Percentiles rank a stretch among this genome's conserved stretches.
Conservation (phyloP, 2,888 invertebrate genomes). For the Dendrolimus pini region DNA sequence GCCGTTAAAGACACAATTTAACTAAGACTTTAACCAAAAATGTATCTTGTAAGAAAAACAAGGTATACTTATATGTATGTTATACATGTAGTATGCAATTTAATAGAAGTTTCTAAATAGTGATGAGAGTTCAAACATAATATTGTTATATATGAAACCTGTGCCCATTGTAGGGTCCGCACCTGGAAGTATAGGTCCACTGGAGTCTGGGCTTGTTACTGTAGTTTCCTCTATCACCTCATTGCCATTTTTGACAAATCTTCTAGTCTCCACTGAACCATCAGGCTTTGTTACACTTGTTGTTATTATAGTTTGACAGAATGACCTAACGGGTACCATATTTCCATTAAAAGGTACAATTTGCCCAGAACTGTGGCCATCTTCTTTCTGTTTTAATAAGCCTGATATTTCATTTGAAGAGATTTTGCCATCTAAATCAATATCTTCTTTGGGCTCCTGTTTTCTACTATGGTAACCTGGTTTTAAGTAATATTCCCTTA, state of each 20-base stretch:
- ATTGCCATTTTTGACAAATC: constrained; percentile 59
- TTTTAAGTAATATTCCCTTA: constrained; percentile 63
- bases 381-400: constrained; percentile 47
- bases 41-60: no score
- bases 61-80: no score
- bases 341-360: constrained; percentile 39
- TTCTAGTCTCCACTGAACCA: constrained; percentile 55
- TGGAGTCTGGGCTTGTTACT: constrained; percentile 29
- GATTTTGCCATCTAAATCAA: constrained; percentile 62
- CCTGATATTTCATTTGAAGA: constrained; percentile 62
- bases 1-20: no score
- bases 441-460: constrained; percentile 39
- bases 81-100: constrained; percentile 2
- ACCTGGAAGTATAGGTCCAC: constrained; percentile 25
- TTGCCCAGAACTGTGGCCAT: constrained; percentile 17
- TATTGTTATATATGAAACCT: constrained; percentile 31
- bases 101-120: constrained; percentile 54
- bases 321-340: constrained; percentile 49
- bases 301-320: constrained; percentile 62
- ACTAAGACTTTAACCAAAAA: no score
- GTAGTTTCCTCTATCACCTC: constrained; percentile 57
- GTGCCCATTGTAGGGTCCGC: constrained; percentile 35
- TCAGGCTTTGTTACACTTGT: constrained; percentile 61
- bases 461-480: constrained; percentile 49
- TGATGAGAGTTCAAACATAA: constrained; percentile 46